Base-by-base conservation (phyloP, 2,888 invertebrate genomes). In the Drosophila melanosoma region DNA sequence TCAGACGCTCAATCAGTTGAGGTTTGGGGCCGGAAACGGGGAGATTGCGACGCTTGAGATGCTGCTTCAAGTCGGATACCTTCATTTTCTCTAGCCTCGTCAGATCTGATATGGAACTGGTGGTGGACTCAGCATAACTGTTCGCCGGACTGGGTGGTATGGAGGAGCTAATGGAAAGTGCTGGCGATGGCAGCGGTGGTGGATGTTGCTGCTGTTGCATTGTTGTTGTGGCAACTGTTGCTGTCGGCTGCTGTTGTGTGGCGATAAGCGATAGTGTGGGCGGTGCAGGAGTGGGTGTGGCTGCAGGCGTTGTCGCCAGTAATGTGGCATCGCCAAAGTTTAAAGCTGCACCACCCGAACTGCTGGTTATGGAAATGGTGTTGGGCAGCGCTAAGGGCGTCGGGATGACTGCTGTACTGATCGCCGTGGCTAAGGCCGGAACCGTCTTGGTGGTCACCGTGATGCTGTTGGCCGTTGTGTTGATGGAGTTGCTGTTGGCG, bases 1-100 rank as follows among this genome's bases (percentile, higher is more conserved):
- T 96, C 66, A 99, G 94, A 49, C 99, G 95, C 92, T 99, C 98
- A 68, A 99, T 97, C 49, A 99, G 94, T 91, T 98, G 98, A 11
- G 98, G 98, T 92, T 99, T 99, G 0, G 99, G 96, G 0, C 99
- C 99, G 15, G 99, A 99, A 1, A 99, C 99, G 7, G 99, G 98
- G 71, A 99, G 94, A 93, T 97, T 98, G 57, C 99, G 95, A 68
- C 97, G 96, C 93, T 99, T 99, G 86, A 99, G 95, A 92, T 99
- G 99, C 67, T 97, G 97, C 92, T 98, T 98, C 81, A 99, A 94
- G 92, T 99, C 99, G 74, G 97, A 98, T 63, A 97, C 99, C 94
- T 98, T 98, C 97, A 99, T 97, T 91, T 98, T 98, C 92, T 98
- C 98, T 88, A 99, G 94, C 74, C 97, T 96, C 32, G 95, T 95